Evolutionary conservation across 2,888 invertebrate genomes (phyloP).

Genomic region (Polydrusus pterygomalis): DNA sequence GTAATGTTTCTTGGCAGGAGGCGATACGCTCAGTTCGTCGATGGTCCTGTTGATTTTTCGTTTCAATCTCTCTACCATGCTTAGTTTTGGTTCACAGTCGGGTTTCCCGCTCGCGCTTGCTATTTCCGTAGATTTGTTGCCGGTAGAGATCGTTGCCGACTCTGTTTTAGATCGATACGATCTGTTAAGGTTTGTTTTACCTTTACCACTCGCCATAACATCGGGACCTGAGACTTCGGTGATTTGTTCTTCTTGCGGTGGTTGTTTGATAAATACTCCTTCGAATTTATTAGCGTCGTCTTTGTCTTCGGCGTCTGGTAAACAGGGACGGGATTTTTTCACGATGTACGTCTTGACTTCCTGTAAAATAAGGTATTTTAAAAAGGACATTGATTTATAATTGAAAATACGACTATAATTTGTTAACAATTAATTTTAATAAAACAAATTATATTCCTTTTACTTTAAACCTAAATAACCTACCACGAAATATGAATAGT

Average conservation of each 20-base stretch:
- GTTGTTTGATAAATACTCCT: conserved; percentile 5
- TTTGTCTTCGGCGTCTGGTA: neutral
- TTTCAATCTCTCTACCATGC: conserved; percentile 35
- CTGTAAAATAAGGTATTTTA: neutral
- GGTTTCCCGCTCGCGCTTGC: neutral
- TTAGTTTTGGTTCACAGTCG: conserved; percentile 1
- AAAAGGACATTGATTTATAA: too few relatives aligned
- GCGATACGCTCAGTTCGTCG: neutral
- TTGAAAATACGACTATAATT: too few relatives aligned
- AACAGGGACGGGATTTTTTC: neutral
- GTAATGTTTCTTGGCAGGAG: conserved; percentile 6
- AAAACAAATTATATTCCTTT: too few relatives aligned
- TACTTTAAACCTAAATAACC: too few relatives aligned
- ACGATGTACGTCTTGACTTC: neutral
- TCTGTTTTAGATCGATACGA: neutral
- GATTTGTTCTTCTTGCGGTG: too few relatives aligned
- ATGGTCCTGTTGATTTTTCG: conserved; percentile 24
- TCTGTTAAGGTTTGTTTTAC: neutral
- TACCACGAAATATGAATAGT: too few relatives aligned
- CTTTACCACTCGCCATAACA: too few relatives aligned
- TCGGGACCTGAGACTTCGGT: too few relatives aligned
- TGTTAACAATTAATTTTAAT: too few relatives aligned
- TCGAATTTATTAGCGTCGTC: neutral
- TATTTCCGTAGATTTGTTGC: neutral
- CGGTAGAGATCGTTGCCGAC: neutral